These are phyloP conservation scores for Spisula subtruncata DNA, from an alignment of 2,888 invertebrate species.

Conservation along the genomic window DNA sequence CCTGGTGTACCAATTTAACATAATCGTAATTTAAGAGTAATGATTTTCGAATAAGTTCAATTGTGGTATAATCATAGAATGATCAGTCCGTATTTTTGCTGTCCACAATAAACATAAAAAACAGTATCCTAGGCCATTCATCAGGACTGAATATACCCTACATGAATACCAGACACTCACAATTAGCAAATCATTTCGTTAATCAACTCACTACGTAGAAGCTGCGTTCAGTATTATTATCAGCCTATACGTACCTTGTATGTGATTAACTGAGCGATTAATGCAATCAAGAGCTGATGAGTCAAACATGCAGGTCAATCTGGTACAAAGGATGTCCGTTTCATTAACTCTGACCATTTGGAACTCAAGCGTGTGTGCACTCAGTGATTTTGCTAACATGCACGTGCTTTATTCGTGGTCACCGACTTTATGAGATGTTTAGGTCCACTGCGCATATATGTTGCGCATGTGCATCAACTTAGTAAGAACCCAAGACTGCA, in stretches of 20 bases:
- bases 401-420: background rate
- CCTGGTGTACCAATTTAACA: no score
- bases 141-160: background rate
- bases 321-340: background rate
- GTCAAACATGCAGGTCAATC: background rate
- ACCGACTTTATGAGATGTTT: background rate
- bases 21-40: no score
- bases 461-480: background rate
- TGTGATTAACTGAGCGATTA: background rate
- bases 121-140: background rate
- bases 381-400: background rate
- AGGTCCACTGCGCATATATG: background rate
- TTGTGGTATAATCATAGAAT: no score
- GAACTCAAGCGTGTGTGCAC: background rate
- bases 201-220: background rate
- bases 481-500: background rate
- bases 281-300: background rate
- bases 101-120: background rate
- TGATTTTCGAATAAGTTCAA: no score
- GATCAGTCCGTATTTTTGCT: no score
- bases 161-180: background rate
- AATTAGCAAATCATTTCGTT: background rate
- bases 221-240: background rate
- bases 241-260: background rate
- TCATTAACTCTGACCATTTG: constrained; percentile 23